Evolutionary conservation across 1,140 invertebrate species (phyloP), one percentile per base, ranked within the genome.

Genomic region (Xylocopa sonorina): DNA sequence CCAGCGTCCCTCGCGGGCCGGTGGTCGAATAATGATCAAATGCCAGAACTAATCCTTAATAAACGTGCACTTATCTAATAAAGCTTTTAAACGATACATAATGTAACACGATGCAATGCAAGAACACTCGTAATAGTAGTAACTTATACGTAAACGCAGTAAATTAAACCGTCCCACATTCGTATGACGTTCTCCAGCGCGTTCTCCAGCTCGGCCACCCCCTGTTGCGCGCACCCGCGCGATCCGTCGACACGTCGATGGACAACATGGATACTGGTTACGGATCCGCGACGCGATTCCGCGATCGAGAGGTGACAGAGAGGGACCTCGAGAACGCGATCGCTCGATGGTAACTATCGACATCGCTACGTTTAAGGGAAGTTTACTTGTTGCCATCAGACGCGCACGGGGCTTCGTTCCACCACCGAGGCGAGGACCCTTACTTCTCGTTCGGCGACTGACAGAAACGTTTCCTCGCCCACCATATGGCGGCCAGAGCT

Each of bases 401-500:
- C 55, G 27, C 27, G 32, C 12, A 16, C 14, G 58, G n/a, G 24
- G 14, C n/a, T n/a, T 34, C 41, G 14, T 32, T 27, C 21, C 27
- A 41, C 75, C 14, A 34, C 7, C 18, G n/a, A 2, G 1, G 0
- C 18, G n/a, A 2, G 1, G 0, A 51, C 14, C 24, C 16, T 48
- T 85, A 92, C 78, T 93, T 91, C 81, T 92, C 89, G 57, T 63
- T 64, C 27, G 84, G 12, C 50, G 87, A 43, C 55, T 88, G 88
- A 55, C 92, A 93, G 71, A 93, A 94, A 76, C 91, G 91, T 72
- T 92, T 94, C 43, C 92, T 93, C 24, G 94, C 93, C 91, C 95
- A 95, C 93, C 94, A 95, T 76, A 95, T 91, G 9, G 92, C 93
- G 53, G 94, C 92, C 12, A 95, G 91, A 29, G 93, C 93, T 0